Base-by-base conservation (phyloP, 2,888 invertebrate species). In the Cetonia aurata region DNA sequence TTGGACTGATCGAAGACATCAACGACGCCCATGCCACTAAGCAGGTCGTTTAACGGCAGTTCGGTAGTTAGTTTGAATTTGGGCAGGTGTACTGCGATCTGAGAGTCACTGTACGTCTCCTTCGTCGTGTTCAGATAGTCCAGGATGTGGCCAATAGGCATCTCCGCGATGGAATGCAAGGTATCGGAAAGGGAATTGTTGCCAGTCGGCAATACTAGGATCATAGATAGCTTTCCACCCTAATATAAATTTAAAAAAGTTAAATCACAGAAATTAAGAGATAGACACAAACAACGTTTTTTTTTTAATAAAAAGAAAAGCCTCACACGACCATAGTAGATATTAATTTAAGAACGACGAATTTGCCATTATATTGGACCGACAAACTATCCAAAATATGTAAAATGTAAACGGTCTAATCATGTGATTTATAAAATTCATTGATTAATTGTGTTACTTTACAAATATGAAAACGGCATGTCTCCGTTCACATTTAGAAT, bases 1-100 rank as follows among this genome's bases (percentile, higher is more conserved):
- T 79, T 74, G 3, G 82, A 80, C 0, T 86, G 83, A 76, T 89
- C 86, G 78, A 93, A 93, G 3, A 91, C 86, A 75, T 92, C 91
- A 33, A 80, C 83, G 1, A 93, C 88, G 8, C 92, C 93, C 90
- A 93, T 89, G 87, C 86, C 82, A 69, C 86, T 86, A 31, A 92
- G 81, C 1, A 89, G 85, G 33, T 83, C 82, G 77, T 89, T 89
- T 72, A 92, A 77, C 0, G 86, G 86, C 1, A 91, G 84, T 79
- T 91, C 89, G 0, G 91, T 89, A 19, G 86, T 84, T 10, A 89
- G 87, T 57, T 85, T 86, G 78, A 92, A 92, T 77, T 17, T 65
- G 10, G 62, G 62, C 41, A 65, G 50, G 3, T 12, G 33, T 0
- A 65, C 50, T 6, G 33, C 12, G 17, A 37, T 17, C 9, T 12